Evolutionary conservation across 2,797 vertebrate species (phyloP), one percentile per base, ranked within the genome.

Genomic region (Scolopax rusticola): DNA sequence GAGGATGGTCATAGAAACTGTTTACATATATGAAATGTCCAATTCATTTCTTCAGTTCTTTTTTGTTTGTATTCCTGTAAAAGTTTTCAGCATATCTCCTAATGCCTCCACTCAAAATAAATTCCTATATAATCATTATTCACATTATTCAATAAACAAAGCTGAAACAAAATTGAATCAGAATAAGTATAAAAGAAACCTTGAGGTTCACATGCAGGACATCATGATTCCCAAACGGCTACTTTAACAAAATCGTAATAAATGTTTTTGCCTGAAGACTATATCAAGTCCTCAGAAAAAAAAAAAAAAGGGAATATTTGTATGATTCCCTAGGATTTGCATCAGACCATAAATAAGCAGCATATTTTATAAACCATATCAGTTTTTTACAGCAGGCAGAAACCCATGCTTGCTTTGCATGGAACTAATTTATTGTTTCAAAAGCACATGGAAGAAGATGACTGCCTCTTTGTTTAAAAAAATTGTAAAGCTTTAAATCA

Each of bases 131-230:
- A 56, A 64, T 32, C n/a, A 67, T 79, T 84, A 87, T 68, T 91
- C 73, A n/a, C 25, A 48, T 81, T 73, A 24, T 73, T 90, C 85
- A 47, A 92, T 75, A 89, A 92, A 91, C 81, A 85, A 89, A 91
- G 51, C 60, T 65, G 45, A 89, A 95, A 94, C 48, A 45, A 93
- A 81, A 32, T 53, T 32, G 85, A 76, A 82, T 89, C 59, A 56
- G 43, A 70, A 17, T 47, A 75, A 59, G 45, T 43, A 38, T 47
- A n/a, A 87, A 82, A 79, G 63, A 84, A 48, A 19, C 50, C 81
- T 93, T 82, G n/a, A 92, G 65, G 43, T 63, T 87, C 84, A 51
- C 21, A 25, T 24, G 20, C 53, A 73, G 77, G 64, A 69, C 56
- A 75, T 36, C 24, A 1, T 16, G 18, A 81, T 73, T 94, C 51